Evolutionary conservation across 2,113 vertebrate species (phyloP), one percentile per base, ranked within the genome.

Genomic region (Etia nguti): DNA sequence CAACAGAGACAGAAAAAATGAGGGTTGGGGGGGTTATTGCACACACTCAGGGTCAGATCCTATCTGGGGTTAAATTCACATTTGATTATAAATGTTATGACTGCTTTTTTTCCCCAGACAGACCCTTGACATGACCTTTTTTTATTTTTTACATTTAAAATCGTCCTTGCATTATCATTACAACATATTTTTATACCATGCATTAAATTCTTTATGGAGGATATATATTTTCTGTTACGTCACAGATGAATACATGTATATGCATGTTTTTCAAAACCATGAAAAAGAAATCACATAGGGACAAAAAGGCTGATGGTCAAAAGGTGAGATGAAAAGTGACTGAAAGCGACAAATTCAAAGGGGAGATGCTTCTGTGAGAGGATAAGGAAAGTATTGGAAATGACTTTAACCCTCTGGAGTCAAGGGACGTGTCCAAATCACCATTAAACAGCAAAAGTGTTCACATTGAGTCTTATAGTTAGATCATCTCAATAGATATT

Each of bases 51-150:
- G 89, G 81, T 92, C 88, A 94, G 93, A 95, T 96, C 16, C 7
- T 89, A 96, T 96, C 95, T 88, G 82, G 85, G 92, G 92, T 93
- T 90, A 88, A 92, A 89, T 92, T 93, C 79, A 92, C 75, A 82
- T 92, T 92, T 65, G 92, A 90, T 95, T 92, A 92, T 20, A 59
- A 86, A 55, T 77, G 79, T 89, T 94, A 89, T 87, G 82, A 87
- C 59, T 88, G 79, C 46, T 86, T 88, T 82, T 48, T 82, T 48
- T 34, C 60, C 73, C 70, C 57, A 89, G 87, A 88, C 80, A 80
- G 81, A 83, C 55, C 62, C 68, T 9, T 18, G 7, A 79, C 43
- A 3, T 68, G 26, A 48, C 16, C 18, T 73, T 73, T 20, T n/a
- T 82, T 16, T 31, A 46, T 59, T 79, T 86, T 55, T 83, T 22